Base-by-base conservation (phyloP, 2,113 vertebrate species). In the Labeo rohita region DNA sequence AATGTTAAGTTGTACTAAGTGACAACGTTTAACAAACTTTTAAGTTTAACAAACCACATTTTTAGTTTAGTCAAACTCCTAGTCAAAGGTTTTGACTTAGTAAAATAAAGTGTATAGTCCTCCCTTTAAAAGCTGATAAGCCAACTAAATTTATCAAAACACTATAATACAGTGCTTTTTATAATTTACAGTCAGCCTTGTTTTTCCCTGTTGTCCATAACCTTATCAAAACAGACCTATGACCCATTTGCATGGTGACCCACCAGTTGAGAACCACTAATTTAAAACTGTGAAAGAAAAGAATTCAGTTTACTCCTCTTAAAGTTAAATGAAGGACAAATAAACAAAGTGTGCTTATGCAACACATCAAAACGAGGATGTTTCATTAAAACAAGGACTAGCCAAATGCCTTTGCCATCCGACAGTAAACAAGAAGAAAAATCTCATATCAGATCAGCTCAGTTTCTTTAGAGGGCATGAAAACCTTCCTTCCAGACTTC, bases 301-400 rank as follows among this genome's bases (percentile, higher is more conserved):
- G 47, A n/a, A 75, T 70, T 74, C 50, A 59, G 23, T 76, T 75
- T 8, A 45, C 86, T 90, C 87, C 86, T 86, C 87, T 87, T 89
- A 90, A 94, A 94, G 93, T 93, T 91, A 92, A 93, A 92, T 91
- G 87, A 94, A 94, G 92, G 91, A 90, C 90, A 91, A 91, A 90
- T 81, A 85, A 87, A 88, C 80, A 66, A 87, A 81, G n/a, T 89
- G 83, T 56, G 86, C 87, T 89, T 83, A 63, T 88, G 90, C 88
- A 88, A 89, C 91, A 93, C 92, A 93, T 93, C 94, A 94, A 86
- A 91, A 85, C 66, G 86, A 87, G 89, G 75, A 52, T 54, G 88
- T 88, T 65, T 80, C 59, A 80, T 80, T 80, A 65, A 43, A 39
- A 79, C 52, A 73, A 59, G 68, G 45, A 72, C 59, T 43, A 49